Percentiles rank a stretch among this genome's conserved stretches.
Evolutionary conservation across 2,113 vertebrate genomes (phyloP).

Genomic region (Panthera tigris): DNA sequence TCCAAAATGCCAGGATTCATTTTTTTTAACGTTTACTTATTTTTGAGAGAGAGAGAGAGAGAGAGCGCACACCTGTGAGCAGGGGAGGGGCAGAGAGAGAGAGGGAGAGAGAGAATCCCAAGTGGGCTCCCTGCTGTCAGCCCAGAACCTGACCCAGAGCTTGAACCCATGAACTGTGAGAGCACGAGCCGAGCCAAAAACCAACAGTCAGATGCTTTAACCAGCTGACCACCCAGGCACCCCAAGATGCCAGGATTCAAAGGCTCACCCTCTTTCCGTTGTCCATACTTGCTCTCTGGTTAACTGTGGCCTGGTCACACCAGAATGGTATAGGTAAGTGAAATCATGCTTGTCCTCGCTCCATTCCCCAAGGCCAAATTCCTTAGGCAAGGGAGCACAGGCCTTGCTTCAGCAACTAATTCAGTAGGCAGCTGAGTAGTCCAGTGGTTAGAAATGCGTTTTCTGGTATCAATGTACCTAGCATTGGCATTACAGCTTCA

Average conservation of each 20-base stretch:
- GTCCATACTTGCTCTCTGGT: neutral
- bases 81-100: too few species aligned
- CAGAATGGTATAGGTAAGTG: neutral
- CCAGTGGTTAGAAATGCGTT: neutral
- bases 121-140: too few species aligned
- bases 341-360: neutral
- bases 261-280: neutral
- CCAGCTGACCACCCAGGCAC: too few species aligned
- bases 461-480: neutral
- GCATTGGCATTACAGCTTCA: neutral
- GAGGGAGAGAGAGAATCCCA: too few species aligned
- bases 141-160: too few species aligned
- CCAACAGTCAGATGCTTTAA: too few species aligned
- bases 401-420: neutral
- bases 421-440: neutral
- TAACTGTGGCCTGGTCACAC: neutral
- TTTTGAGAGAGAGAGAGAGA: too few species aligned
- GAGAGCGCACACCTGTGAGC: too few species aligned
- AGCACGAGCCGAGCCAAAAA: too few species aligned
- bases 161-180: too few species aligned
- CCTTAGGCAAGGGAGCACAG: neutral
- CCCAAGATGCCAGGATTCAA: neutral
- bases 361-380: slow-evolving; percentile 34
- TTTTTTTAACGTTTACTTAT: too few species aligned
- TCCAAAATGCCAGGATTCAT: neutral